phyloP scores from a whole-genome alignment of 2,797 vertebrate genomes.

The Stomatorhinus walkeri region DNA sequence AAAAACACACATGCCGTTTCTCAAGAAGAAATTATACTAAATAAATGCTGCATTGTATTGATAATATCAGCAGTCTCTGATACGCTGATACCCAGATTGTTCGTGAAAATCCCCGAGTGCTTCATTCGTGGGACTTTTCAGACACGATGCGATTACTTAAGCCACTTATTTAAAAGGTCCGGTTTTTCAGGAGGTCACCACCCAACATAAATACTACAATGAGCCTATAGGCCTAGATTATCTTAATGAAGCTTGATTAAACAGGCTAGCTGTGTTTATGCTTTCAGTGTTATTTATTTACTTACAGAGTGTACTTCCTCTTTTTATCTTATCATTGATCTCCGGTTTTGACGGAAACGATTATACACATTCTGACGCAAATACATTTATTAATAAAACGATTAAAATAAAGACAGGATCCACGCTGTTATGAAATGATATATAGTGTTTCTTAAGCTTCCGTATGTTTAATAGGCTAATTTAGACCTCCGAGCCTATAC shows the following conservation, averaged over 20 bases:
- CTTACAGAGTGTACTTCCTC: background rate
- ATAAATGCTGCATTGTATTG: background rate
- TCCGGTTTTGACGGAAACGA: background rate
- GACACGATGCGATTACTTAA: background rate
- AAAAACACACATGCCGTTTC: background rate
- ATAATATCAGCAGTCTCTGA: background rate
- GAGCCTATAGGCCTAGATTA: background rate
- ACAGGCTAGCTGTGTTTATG: background rate
- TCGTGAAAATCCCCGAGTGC: background rate
- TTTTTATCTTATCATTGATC: background rate
- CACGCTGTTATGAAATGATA: background rate
- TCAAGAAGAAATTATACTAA: background rate
- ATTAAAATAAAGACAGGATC: background rate
- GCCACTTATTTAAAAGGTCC: background rate
- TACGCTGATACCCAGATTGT: background rate
- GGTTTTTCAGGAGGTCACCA: background rate
- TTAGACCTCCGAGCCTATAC: background rate
- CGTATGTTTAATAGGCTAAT: background rate
- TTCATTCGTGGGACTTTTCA: background rate
- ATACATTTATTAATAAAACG: background rate
- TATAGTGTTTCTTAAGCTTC: background rate
- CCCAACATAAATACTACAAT: background rate
- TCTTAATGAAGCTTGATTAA: background rate
- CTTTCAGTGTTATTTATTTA: background rate
- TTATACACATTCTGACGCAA: background rate